Evolutionary conservation across 2,797 vertebrate genomes (phyloP).

Genomic region (Anguilla anguilla): DNA sequence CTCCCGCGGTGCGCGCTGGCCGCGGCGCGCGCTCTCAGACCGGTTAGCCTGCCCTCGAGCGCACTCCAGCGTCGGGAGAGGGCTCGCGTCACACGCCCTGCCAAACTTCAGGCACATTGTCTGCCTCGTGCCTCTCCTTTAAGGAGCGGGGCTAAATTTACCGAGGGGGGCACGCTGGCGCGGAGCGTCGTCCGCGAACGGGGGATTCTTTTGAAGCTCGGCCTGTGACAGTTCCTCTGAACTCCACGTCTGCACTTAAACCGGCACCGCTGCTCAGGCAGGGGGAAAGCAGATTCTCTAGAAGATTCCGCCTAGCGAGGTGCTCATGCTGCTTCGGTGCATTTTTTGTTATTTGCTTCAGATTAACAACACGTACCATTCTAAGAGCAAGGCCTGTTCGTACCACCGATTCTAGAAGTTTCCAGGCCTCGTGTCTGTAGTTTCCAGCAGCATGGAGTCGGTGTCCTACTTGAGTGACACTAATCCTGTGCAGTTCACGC

Average conservation of each 20-base stretch:
- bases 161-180: background rate
- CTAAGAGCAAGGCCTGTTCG: constrained; percentile 35
- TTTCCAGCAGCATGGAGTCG: background rate
- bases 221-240: background rate
- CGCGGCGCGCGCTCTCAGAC: background rate
- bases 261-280: background rate
- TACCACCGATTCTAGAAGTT: constrained; percentile 18
- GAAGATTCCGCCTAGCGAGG: background rate
- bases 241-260: background rate
- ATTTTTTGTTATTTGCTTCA: background rate
- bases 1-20: background rate
- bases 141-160: constrained; percentile 29
- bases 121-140: background rate
- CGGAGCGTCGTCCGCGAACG: background rate
- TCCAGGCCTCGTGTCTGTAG: background rate
- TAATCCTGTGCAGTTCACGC: constrained; percentile 49
- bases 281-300: background rate
- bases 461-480: constrained; percentile 45
- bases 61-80: background rate
- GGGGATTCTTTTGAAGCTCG: background rate
- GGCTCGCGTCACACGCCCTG: background rate
- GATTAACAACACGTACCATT: constrained; percentile 41
- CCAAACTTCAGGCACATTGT: background rate
- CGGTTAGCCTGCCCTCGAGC: background rate
- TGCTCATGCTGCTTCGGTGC: background rate